A percentile compares a stretch with the other conserved stretches of the same genome.
phyloP scores from a whole-genome alignment of 2,113 vertebrate genomes.

The Cairina moschata region DNA sequence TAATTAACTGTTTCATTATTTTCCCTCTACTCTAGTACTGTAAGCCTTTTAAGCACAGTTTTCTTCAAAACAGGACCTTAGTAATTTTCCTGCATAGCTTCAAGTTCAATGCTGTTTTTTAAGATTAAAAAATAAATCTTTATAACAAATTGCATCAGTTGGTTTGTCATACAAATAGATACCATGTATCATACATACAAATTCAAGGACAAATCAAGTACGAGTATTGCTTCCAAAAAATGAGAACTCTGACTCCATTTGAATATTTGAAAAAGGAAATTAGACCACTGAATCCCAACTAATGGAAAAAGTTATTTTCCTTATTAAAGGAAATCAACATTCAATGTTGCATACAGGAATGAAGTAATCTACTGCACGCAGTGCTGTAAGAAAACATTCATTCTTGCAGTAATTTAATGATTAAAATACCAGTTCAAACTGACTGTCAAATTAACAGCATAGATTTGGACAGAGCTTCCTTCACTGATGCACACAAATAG shows the following conservation, averaged over 20 bases:
- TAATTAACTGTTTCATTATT: neutral
- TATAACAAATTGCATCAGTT: neutral
- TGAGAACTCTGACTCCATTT: neutral
- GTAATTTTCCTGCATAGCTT: neutral
- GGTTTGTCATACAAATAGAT: neutral
- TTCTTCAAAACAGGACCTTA: neutral
- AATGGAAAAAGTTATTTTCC: neutral
- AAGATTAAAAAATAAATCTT: neutral
- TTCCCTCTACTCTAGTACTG: neutral
- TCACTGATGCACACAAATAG: accelerated
- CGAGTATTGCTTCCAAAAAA: neutral
- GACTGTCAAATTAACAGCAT: neutral
- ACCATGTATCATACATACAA: neutral
- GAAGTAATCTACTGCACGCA: neutral
- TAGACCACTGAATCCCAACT: neutral
- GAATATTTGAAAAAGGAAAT: neutral
- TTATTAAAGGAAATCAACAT: neutral
- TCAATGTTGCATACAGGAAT: neutral
- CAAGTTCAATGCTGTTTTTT: neutral
- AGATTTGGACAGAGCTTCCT: neutral
- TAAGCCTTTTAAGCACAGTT: neutral
- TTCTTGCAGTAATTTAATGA: neutral
- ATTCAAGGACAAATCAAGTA: neutral
- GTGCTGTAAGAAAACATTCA: neutral
- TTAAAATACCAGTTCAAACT: neutral